Evolutionary conservation across 2,113 vertebrate genomes (phyloP), one percentile per base, ranked within the genome.

Genomic region (Bungarus multicinctus): DNA sequence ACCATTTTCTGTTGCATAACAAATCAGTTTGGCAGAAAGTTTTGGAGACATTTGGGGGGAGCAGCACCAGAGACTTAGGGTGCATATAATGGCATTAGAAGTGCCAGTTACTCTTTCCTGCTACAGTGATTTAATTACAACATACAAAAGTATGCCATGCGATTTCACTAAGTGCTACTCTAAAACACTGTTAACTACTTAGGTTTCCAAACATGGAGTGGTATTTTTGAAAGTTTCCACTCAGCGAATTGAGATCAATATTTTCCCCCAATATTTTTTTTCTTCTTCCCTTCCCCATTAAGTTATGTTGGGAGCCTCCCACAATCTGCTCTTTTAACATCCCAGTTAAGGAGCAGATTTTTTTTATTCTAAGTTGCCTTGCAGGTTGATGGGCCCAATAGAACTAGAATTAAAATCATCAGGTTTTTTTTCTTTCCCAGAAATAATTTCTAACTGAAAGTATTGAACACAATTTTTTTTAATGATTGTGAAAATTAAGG

Each of bases 211-310:
- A 93, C 0, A 0, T 93, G 95, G 94, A 96, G 94, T 95, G 96
- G 91, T 96, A 96, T 74, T 97, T 95, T 97, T 94, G 95, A 81
- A 95, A 94, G 95, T 47, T 88, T 94, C 94, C 94, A 47, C 69
- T 94, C 94, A 22, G 34, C 93, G 88, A 92, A 94, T 95, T 95
- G 94, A 95, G 90, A 87, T 25, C 94, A 90, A 94, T 92, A 10
- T 93, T 92, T 88, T 55, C n/a, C 81, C 90, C 92, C 92, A 1
- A 0, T 91, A 93, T 52, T 89, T 0, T 57, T 88, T 11, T 16
- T 94, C 3, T 23, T 20, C 43, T 86, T 22, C 55, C 20, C 47
- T 91, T 50, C 53, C 34, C 3, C 27, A 18, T 27, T 43, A 39
- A 85, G 39, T 69, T 16, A 25, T 27, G 45, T n/a, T 81, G 74